These are phyloP conservation scores for Zele albiditarsus DNA, from an alignment of 2,888 invertebrate species.

Conservation along the genomic window DNA sequence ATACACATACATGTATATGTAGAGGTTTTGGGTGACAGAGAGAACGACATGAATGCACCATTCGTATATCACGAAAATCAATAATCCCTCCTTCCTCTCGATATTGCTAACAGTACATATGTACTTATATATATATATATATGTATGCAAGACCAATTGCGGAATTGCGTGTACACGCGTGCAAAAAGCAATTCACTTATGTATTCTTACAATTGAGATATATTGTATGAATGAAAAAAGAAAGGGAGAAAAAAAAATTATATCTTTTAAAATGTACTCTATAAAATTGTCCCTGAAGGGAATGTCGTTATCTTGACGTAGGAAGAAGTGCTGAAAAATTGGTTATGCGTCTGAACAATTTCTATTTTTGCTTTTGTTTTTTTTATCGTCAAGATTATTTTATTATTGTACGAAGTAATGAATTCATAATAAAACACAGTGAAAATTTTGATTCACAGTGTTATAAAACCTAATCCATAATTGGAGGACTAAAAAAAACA, in stretches of 20 bases:
- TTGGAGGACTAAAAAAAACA: no score
- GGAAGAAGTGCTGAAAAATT: not conserved
- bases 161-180: constrained; percentile 40
- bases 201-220: constrained; percentile 29
- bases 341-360: no score
- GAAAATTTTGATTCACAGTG: no score
- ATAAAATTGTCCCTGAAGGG: not conserved
- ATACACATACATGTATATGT: not conserved
- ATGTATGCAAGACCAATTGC: constrained; percentile 33
- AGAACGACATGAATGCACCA: not conserved
- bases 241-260: not conserved
- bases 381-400: no score
- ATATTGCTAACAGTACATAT: not conserved
- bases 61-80: constrained; percentile 27
- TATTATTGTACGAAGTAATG: no score
- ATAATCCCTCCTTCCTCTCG: constrained; percentile 18
- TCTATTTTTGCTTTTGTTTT: no score
- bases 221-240: not conserved
- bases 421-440: no score
- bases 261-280: not conserved
- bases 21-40: not conserved
- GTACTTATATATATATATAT: not conserved
- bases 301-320: not conserved
- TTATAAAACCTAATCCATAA: no score
- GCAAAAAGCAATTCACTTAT: constrained; percentile 39